Evolutionary conservation across 2,113 vertebrate species (phyloP).

Genomic region (Marcusenius ussheri): DNA sequence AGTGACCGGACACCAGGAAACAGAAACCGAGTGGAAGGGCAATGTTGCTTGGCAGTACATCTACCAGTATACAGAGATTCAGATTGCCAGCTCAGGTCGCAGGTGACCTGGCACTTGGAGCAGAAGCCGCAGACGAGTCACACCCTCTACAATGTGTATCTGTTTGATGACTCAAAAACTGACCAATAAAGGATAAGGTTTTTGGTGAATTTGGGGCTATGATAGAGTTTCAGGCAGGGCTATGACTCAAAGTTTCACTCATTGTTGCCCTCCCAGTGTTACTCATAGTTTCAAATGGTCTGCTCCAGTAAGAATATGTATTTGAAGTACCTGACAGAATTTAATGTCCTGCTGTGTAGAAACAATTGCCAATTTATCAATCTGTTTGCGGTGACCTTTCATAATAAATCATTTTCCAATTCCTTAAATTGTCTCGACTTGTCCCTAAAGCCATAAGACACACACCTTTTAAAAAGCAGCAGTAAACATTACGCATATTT

Average conservation of each 20-base stretch:
- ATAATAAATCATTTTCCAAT: neutral
- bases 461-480: neutral
- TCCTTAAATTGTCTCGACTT: neutral
- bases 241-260: neutral
- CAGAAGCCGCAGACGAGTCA: neutral
- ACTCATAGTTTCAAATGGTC: neutral
- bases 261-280: neutral
- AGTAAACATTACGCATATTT: neutral
- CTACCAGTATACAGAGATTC: neutral
- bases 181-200: slow-evolving; percentile 2
- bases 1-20: slow-evolving; percentile 1
- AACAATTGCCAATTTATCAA: neutral
- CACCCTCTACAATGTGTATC: neutral
- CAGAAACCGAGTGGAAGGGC: neutral
- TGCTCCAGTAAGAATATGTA: neutral
- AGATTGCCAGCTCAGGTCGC: neutral
- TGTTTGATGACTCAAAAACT: neutral
- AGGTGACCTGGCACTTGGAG: neutral
- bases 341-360: neutral
- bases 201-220: neutral
- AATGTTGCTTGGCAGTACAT: slow-evolving; percentile 4
- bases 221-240: neutral
- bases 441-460: neutral
- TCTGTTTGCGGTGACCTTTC: neutral
- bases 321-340: neutral